Evolutionary conservation across 2,888 invertebrate species (phyloP), one percentile per base, ranked within the genome.

Genomic region (Ectemnius continuus): DNA sequence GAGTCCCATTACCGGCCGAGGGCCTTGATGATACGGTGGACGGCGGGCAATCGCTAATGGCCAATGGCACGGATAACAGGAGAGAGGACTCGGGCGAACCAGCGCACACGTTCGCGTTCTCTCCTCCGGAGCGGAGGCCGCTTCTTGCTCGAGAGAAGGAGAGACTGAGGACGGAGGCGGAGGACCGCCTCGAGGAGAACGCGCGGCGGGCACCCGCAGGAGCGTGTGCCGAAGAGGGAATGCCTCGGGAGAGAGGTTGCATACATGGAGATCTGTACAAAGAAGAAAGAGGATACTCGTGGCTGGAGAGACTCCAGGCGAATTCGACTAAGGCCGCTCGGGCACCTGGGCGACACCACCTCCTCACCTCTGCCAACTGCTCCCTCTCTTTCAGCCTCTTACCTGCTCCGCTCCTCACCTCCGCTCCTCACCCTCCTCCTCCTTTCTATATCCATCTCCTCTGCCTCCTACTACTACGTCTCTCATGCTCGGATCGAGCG

Each of bases 341-440:
- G 77, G 84, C 85, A 87, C 86, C 86, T 85, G 87, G 84, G 81
- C 86, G 86, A 87, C 86, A 87, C 85, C 84, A 81, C 81, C 76
- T 83, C 73, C 75, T 84, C 76, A 69, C 78, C 70, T 79, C 76
- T 78, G 77, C 67, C 80, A 71, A 73, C 78, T 75, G 57, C 74
- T 36, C 56, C 16, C 59, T 52, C 61, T 52, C 36, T 58, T 48
- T 46, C 48, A n/a, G 47, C 46, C 56, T 60, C 56, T 47, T 18
- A 23, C 23, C 3, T 68, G 62, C 67, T 67, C 59, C 48, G 72
- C 4, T 70, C 65, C 67, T 16, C 73, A 59, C 74, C 63, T 62
- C 75, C 68, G n/a, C 73, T 69, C 73, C 75, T 70, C 59, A 5
- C 52, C n/a, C n/a, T n/a, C n/a, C 13, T 52, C 16, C 52, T 52